Base-by-base conservation (phyloP, 2,888 invertebrate genomes). In the Mellilla xanthometata region DNA sequence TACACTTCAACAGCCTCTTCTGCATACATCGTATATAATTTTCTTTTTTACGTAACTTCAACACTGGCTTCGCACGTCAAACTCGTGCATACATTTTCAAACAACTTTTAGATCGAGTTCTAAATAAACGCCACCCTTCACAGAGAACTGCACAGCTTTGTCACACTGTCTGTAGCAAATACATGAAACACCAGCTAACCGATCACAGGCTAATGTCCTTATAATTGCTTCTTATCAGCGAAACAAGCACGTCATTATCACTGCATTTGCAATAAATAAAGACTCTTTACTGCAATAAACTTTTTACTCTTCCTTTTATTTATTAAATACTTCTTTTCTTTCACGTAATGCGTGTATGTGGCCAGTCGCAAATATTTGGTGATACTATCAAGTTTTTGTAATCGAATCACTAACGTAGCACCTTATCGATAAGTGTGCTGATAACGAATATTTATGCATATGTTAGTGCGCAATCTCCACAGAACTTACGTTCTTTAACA, bases 1-100 rank as follows among this genome's bases (percentile, higher is more conserved):
- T 84, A 74, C n/a, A 71, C 80, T 32, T 72, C 71, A 49, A 76
- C 68, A 1, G 86, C 86, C 40, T 85, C 85, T 53, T 84, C 82
- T 8, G 84, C 85, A 40, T 60, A 62, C 81, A 83, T 81, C 22
- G 52, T 26, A 22, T 35, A 12, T 36, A 35, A 15, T 24, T 24
- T 33, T 22, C 19, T 2, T 32, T 15, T 22, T 22, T 32, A 19
- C 2, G 2, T 1, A 24, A 24, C 15, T 19, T 5, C 3, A 19
- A 19, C 15, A 19, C 15, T 19, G 24, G n/a, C 7, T 24, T 24
- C 7, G 8, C 24, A 24, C 24, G n/a, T n/a, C 2, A 6, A 23
- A 4, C 9, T 24, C n/a, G 6, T 0, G 1, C 12, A 13, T 12
- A 12, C 22, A 11, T 12, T 40, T 23, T 23, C 13, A 5, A 5